Evolutionary conservation across 2,113 vertebrate species (phyloP).

Genomic region (Choloepus hoffmanni): DNA sequence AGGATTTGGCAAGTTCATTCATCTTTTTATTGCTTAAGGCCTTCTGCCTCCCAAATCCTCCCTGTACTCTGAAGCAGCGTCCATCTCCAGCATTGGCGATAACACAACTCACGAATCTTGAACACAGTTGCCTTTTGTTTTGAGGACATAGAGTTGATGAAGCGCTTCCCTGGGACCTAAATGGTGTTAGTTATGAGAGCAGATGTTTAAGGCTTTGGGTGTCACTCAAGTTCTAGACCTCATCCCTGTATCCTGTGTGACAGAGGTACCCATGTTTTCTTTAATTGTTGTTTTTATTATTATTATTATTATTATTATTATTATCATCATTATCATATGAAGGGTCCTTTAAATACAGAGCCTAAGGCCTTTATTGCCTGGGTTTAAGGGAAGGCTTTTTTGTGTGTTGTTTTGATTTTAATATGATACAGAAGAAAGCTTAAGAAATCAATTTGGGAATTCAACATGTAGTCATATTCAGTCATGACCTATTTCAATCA

Average conservation of each 20-base stretch:
- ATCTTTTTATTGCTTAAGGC: neutral
- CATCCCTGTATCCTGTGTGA: neutral
- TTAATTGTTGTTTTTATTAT: neutral
- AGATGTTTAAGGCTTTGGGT: neutral
- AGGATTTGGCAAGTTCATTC: neutral
- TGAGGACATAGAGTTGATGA: neutral
- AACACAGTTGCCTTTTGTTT: neutral
- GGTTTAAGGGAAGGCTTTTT: neutral
- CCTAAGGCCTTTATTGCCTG: neutral
- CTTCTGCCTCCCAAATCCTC: neutral
- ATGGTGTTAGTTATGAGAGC: neutral
- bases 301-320: too few species aligned
- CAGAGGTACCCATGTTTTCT: neutral
- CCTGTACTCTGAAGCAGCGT: neutral
- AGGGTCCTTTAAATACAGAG: neutral
- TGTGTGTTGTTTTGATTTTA: neutral
- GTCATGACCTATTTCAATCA: slow-evolving; percentile 34
- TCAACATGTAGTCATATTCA: neutral
- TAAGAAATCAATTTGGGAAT: slow-evolving; percentile 56
- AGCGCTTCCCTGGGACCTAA: neutral
- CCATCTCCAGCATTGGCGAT: neutral
- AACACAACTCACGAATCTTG: neutral
- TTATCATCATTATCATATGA: neutral
- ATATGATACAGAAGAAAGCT: neutral
- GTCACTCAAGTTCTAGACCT: neutral